Evolutionary conservation across 2,888 invertebrate genomes (phyloP), one percentile per base, ranked within the genome.

Genomic region (Sesia bembeciformis): DNA sequence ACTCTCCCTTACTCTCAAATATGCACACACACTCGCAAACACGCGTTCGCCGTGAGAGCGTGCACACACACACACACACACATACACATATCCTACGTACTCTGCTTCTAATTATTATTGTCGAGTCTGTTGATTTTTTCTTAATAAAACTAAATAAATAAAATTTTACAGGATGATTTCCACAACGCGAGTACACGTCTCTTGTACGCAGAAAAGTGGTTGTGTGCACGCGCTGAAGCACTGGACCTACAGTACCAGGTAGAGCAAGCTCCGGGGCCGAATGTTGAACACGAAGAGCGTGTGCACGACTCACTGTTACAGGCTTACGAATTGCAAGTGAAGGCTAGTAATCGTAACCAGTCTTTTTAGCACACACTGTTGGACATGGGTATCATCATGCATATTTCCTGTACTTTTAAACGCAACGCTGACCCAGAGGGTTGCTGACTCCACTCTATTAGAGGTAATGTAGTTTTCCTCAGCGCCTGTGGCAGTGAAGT

Each of bases 181-280:
- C 56, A 74, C 43, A 89, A 88, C 53, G 73, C 84, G 1, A 77
- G 71, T 49, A 67, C 75, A 3, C 78, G 81, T 3, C 59, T 86
- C 0, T 62, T 68, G 46, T 89, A 85, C 62, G 77, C 79, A 0
- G 84, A 86, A 7, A 82, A 79, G 56, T 88, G 85, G 83, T 58
- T 88, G 39, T 62, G 71, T 39, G 84, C 87, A 1, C 75, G 79
- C 2, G 70, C 70, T 0, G 86, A 88, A 55, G 71, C 80, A 0
- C 51, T 78, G 49, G 82, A 84, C 42, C 59, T 84, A 39, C 67
- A 70, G 39, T 38, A 7, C 7, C 67, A 71, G 49, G 57, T 57
- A 5, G 63, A 70, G 3, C 65, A 72, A 0, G 60, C 64, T 5
- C 66, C 68, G 0, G 57, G 57, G 3, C 82, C 81, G 0, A 67